Conservation (phyloP, 2,888 invertebrate species). For the Hybos culiciformis region DNA sequence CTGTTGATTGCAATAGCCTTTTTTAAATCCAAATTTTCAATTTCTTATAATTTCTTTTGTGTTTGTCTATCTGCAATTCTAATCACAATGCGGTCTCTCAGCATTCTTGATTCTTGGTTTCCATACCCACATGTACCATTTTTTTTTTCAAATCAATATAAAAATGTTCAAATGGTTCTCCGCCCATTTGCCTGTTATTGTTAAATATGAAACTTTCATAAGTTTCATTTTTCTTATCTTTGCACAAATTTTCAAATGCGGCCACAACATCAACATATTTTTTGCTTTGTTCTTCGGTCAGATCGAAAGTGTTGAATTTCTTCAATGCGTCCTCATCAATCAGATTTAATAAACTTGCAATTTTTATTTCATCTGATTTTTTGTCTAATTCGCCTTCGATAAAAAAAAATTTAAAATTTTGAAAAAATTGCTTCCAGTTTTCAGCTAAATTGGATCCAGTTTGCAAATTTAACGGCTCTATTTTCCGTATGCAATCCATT, state of each 20-base stretch:
- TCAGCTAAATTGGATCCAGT: too few relatives aligned
- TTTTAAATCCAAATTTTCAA: neutral
- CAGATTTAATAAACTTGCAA: too few relatives aligned
- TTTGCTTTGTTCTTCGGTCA: too few relatives aligned
- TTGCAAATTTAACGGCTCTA: too few relatives aligned
- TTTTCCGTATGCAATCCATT: too few relatives aligned
- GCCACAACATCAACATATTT: neutral
- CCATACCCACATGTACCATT: constrained; percentile 2
- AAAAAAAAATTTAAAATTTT: too few relatives aligned
- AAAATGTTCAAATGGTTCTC: neutral
- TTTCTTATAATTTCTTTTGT: neutral
- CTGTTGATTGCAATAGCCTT: neutral
- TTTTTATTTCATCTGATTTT: too few relatives aligned
- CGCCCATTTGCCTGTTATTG: neutral
- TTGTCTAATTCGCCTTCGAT: too few relatives aligned
- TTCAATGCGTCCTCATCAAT: too few relatives aligned
- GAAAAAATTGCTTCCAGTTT: too few relatives aligned
- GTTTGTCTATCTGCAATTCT: neutral
- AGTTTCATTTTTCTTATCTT: constrained; percentile 1
- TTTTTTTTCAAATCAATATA: neutral
- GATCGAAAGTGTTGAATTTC: too few relatives aligned
- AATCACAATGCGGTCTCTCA: constrained; percentile 1
- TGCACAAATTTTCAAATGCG: constrained; percentile 3
- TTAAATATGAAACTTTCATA: neutral
- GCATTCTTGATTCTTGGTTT: neutral